Base-by-base conservation (phyloP, 2,888 invertebrate genomes). In the Sympetrum striolatum region DNA sequence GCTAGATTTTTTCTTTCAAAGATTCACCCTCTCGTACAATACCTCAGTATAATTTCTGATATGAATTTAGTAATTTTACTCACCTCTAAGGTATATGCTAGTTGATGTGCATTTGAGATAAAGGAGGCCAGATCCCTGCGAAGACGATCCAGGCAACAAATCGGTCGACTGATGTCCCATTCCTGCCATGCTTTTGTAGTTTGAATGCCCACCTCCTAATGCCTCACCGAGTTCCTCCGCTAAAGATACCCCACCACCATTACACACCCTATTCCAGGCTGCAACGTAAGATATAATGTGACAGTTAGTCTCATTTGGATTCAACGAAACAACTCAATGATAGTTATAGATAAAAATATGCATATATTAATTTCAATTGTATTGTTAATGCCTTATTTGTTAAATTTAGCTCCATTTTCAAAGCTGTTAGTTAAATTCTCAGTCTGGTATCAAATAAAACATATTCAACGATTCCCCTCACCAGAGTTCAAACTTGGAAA, bases 171-270 rank as follows among this genome's bases (percentile, higher is more conserved):
- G 90, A 44, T 48, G 81, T 81, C 58, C 81, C n/a, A 53, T 90
- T 91, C 90, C 91, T 81, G 86, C 60, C 60, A 86, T 48, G 35
- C 37, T 86, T 37, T 86, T 86, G 86, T 37, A 86, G n/a, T 12
- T 86, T 18, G 86, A 64, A 6, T 86, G 60, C 35, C 37, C 60
- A n/a, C 86, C 60, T 90, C 79, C 90, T 53, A 86, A 81, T 86
- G 53, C 93, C 80, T 94, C 94, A 22, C 95, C 96, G 91, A 96
- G 93, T 93, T 97, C 97, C 92, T 97, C 97, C 86, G 97, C 97
- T 92, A 97, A 93, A 6, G 96, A 96, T 15, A 96, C 95, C 60
- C 90, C 86, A 22, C 86, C 86, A 35, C 86, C 58, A 58, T 48
- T 86, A 25, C 64, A 86, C 22, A 58, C 86, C 60, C 86, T 86